Evolutionary conservation across 2,888 invertebrate species (phyloP), one percentile per base, ranked within the genome.

Genomic region (Melanchra persicariae): DNA sequence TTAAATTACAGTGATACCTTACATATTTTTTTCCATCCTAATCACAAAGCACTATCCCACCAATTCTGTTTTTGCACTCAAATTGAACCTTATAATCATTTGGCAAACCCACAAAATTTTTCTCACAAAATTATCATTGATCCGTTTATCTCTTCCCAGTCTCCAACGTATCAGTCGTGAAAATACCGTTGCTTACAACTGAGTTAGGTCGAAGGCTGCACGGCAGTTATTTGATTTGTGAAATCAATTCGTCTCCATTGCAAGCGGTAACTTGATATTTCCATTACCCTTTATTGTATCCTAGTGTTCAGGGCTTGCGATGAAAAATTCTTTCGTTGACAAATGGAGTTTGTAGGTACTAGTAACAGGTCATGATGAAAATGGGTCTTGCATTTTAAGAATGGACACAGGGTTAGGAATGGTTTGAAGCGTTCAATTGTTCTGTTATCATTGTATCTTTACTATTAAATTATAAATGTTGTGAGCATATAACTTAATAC

Each of bases 181-280:
- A 70, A 5, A 66, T 76, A 76, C 9, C 49, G 8, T 62, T 40
- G 57, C 62, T 76, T 19, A 58, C 70, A 61, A 43, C 58, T 47
- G 45, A 72, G 65, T 49, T 57, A 71, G 75, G 55, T 73, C 76
- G 84, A 85, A 87, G 80, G 81, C 63, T 73, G 78, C 70, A 74
- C 81, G 77, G 76, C 82, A 85, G 86, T 93, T 89, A 94, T 93
- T 93, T 89, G 91, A 93, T 93, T 93, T 91, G 90, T 83, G 89
- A 89, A 92, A 94, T 93, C 93, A 93, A 93, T 93, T 91, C 89
- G 87, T 87, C 87, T 90, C 91, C 87, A 87, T 89, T 89, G 89
- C 91, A 91, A 85, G 84, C 90, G 90, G 93, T 93, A 93, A 93
- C 89, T 88, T 86, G 89, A 93, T 93, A 93, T 91, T 90, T 87